Conservation (phyloP, 2,797 vertebrate genomes). For the Crenichthys baileyi region DNA sequence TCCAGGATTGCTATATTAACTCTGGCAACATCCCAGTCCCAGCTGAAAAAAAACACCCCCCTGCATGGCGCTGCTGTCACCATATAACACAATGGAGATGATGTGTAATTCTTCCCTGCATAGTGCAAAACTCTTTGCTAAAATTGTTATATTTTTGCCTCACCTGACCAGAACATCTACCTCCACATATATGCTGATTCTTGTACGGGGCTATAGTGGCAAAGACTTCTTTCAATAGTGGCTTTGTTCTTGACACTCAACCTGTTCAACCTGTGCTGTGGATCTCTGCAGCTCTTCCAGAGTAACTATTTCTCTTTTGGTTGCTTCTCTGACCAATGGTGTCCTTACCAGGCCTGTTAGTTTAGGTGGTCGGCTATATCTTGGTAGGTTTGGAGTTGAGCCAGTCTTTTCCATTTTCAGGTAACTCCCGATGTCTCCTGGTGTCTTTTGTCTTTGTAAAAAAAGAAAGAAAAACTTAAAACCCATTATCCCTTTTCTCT, state of each 20-base stretch:
- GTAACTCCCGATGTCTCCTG: background rate
- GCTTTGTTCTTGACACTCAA: background rate
- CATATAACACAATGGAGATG: background rate
- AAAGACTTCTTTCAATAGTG: background rate
- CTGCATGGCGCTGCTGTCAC: background rate
- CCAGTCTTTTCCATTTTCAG: background rate
- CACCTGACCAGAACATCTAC: background rate
- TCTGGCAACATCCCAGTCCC: background rate
- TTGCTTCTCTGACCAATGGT: background rate
- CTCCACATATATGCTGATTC: background rate
- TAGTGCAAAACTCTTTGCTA: background rate
- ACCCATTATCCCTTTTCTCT: background rate
- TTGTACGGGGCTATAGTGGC: background rate
- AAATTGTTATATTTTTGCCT: background rate
- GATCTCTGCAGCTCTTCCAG: background rate
- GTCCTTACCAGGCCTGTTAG: background rate
- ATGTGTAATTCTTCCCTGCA: background rate
- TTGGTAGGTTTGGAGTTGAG: background rate
- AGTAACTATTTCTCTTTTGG: background rate
- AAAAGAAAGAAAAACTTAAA: background rate
- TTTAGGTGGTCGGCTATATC: background rate
- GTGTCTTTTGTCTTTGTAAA: background rate
- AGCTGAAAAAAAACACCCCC: background rate
- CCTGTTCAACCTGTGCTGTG: background rate
- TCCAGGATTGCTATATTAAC: background rate